Percentiles rank a stretch among this genome's conserved stretches.
Conservation (phyloP, 2,797 vertebrate genomes). For the Onychomys arenicola region DNA sequence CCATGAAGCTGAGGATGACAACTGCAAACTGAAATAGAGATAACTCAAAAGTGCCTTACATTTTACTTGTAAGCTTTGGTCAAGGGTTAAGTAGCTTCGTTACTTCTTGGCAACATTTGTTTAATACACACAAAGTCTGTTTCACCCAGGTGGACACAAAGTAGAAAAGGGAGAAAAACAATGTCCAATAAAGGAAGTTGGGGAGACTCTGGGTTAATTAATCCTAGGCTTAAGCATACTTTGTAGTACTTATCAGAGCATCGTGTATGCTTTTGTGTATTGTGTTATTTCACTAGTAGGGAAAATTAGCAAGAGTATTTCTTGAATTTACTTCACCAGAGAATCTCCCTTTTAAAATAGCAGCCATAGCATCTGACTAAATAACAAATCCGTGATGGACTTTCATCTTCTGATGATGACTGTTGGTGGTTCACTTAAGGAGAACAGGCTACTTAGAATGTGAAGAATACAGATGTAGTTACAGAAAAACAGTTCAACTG, state of each 20-base stretch:
- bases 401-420: conserved; percentile 37
- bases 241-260: not conserved
- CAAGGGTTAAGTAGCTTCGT: conserved; percentile 15
- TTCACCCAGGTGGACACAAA: conserved; percentile 14
- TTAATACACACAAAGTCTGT: conserved; percentile 3
- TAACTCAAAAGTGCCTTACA: conserved; percentile 63
- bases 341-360: not conserved
- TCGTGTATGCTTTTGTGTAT: not conserved
- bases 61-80: conserved; percentile 63
- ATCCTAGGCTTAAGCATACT: not conserved
- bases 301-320: conserved; percentile 18
- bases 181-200: not conserved
- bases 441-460: not conserved
- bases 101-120: conserved; percentile 10
- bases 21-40: conserved; percentile 44
- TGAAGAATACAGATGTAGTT: not conserved
- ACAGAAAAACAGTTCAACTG: conserved; percentile 25
- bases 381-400: not conserved
- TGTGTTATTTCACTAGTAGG: not conserved
- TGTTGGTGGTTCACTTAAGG: not conserved
- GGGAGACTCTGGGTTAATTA: not conserved
- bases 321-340: not conserved
- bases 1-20: conserved; percentile 24
- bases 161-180: not conserved
- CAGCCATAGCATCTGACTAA: not conserved